These are phyloP conservation scores for Centropus unirufus DNA, from an alignment of 2,113 vertebrate species.

Conservation along the genomic window DNA sequence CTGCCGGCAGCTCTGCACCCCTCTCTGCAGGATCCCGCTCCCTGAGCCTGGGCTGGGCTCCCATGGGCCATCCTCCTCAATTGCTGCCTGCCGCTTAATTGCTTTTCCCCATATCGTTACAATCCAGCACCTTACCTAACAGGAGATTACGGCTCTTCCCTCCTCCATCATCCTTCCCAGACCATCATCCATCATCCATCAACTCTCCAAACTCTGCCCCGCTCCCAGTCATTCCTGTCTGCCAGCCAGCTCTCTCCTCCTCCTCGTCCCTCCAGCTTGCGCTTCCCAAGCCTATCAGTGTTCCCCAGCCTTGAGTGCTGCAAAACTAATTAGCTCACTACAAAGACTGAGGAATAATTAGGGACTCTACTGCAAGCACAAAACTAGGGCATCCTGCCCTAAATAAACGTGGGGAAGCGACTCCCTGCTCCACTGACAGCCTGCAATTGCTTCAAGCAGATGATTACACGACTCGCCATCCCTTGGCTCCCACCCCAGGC, in stretches of 20 bases:
- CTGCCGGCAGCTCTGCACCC: accelerated
- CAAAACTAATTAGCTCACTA: conserved; percentile 63
- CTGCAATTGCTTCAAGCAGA: not conserved
- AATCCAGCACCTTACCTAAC: not conserved
- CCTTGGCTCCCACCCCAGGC: not conserved
- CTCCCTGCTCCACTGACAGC: not conserved
- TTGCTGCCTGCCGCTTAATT: accelerated
- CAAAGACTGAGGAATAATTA: conserved; percentile 62
- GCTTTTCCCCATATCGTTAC: accelerated
- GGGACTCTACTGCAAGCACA: conserved; percentile 48
- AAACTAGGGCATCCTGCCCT: conserved; percentile 67
- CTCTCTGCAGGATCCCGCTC: not conserved
- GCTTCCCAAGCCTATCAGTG: conserved; percentile 46
- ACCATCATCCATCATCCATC: not conserved
- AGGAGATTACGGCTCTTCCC: not conserved
- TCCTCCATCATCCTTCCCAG: not conserved
- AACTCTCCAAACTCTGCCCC: not conserved
- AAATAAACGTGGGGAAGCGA: not conserved
- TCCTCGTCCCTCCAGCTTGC: not conserved
- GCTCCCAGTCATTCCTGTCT: not conserved
- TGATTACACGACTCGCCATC: not conserved
- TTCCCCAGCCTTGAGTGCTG: conserved; percentile 48
- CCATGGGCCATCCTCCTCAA: accelerated
- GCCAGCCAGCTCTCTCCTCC: not conserved
- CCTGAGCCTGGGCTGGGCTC: not conserved